Conservation (phyloP, 1,140 invertebrate genomes). For the Paramacrobiotus metropolitanus region DNA sequence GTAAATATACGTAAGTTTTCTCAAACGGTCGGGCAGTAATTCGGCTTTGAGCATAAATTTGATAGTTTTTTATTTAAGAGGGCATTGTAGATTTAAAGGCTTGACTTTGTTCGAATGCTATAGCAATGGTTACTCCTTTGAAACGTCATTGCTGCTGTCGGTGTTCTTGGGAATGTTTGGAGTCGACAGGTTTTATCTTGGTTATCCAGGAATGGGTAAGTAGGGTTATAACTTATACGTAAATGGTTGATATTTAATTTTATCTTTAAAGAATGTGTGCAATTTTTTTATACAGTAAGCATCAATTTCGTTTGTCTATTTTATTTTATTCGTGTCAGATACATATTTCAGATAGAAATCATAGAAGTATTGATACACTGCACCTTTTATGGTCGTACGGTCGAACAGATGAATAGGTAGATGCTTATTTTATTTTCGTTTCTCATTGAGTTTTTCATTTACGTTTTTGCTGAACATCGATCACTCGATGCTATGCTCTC, state of each 20-base stretch:
- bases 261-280: neutral
- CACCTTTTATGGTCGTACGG: neutral
- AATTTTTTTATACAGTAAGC: constrained; percentile 4
- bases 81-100: neutral
- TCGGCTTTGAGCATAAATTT: no score
- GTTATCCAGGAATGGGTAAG: constrained; percentile 59
- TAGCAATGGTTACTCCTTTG: constrained; percentile 77
- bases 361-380: constrained; percentile 5
- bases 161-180: constrained; percentile 90
- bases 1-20: constrained; percentile 67
- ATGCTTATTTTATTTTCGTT: neutral
- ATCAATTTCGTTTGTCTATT: neutral
- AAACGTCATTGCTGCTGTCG: constrained; percentile 68
- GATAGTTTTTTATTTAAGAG: constrained; percentile 4
- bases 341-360: neutral
- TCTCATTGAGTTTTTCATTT: neutral
- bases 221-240: neutral
- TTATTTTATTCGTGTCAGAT: neutral
- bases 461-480: constrained; percentile 10
- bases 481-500: no score
- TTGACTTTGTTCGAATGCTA: constrained; percentile 17
- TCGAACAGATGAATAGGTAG: neutral
- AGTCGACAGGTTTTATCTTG: constrained; percentile 84
- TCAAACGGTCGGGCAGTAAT: no score
- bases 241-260: constrained; percentile 4